These are phyloP conservation scores for Steinernema feltiae DNA, from an alignment of 1,140 invertebrate genomes.

Conservation along the genomic window DNA sequence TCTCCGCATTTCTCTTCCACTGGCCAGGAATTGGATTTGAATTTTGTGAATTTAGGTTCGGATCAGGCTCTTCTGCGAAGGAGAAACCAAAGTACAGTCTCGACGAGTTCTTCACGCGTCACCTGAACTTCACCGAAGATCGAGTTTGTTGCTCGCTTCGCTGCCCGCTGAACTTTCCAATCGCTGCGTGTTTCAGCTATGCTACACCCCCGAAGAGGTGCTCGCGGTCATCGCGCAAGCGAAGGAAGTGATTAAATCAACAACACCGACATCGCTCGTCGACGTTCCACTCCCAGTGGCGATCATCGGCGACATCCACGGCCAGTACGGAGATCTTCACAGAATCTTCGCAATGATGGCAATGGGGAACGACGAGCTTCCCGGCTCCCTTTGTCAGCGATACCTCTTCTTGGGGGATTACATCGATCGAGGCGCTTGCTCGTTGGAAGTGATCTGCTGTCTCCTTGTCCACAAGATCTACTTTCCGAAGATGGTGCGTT, in stretches of 20 bases:
- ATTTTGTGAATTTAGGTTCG: neutral
- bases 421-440: neutral
- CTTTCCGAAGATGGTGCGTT: neutral
- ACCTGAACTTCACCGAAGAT: neutral
- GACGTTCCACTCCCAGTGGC: neutral
- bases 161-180: neutral
- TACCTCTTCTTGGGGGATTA: slow-evolving; percentile 9
- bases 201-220: neutral
- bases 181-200: neutral
- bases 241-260: neutral
- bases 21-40: no score
- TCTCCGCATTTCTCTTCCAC: neutral
- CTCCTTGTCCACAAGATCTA: slow-evolving; percentile 5
- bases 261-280: neutral
- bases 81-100: neutral
- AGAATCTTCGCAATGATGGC: neutral
- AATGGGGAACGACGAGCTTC: neutral
- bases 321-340: neutral
- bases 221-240: neutral
- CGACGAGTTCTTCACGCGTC: neutral
- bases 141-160: neutral
- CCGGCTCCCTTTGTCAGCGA: neutral
- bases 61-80: neutral
- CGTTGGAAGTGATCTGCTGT: neutral
- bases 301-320: neutral